Evolutionary conservation across 2,888 invertebrate genomes (phyloP).

Genomic region (Sesia apiformis): DNA sequence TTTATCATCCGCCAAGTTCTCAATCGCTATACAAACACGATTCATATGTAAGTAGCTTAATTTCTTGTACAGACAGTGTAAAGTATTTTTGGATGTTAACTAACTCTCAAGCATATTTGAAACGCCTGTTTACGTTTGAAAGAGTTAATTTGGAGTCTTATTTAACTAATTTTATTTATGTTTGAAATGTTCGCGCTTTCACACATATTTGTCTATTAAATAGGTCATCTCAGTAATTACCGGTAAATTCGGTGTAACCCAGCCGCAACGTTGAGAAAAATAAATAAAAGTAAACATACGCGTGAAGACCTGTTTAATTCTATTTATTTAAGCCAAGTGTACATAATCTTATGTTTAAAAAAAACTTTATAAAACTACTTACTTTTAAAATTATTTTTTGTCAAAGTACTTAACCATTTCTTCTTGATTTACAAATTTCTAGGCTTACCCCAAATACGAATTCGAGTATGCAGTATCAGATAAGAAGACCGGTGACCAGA

Average conservation of each 20-base stretch:
- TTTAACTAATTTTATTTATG: too few relatives aligned
- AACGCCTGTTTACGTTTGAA: too few relatives aligned
- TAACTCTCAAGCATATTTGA: too few relatives aligned
- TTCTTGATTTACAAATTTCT: conserved; percentile 4
- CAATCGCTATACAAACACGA: conserved; percentile 12
- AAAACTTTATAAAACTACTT: neutral
- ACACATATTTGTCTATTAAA: too few relatives aligned
- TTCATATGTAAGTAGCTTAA: conserved; percentile 4
- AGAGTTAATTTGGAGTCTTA: too few relatives aligned
- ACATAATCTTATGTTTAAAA: neutral
- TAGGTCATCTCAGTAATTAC: too few relatives aligned
- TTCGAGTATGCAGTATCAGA: conserved; percentile 76
- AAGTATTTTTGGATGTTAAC: too few relatives aligned
- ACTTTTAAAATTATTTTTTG: too few relatives aligned
- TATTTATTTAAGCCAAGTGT: too few relatives aligned
- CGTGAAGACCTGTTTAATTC: too few relatives aligned
- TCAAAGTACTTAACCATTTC: too few relatives aligned
- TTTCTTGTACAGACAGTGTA: neutral
- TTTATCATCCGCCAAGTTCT: conserved; percentile 42
- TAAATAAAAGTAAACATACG: neutral
- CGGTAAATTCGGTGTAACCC: neutral
- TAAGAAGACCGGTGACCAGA: conserved; percentile 72
- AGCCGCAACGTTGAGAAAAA: neutral
- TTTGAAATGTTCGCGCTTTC: too few relatives aligned
- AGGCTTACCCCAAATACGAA: conserved; percentile 74